Evolutionary conservation across 64 coral and sea anemone genomes (phyloP), one percentile per base, ranked within the genome.

Genomic region (Cladopsammia gracilis): DNA sequence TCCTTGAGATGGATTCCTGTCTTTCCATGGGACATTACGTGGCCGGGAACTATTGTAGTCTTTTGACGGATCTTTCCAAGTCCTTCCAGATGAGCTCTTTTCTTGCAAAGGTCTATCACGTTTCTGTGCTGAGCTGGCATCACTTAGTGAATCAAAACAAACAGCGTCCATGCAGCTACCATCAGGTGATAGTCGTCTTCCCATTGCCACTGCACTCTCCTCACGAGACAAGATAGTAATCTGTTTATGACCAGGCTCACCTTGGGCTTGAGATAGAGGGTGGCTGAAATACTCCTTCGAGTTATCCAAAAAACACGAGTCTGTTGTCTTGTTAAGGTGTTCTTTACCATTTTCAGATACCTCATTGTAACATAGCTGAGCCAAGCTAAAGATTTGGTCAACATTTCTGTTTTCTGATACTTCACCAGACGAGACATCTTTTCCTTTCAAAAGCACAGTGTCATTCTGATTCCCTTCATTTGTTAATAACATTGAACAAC

Each of bases 181-280:
- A 67, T 84, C 80, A 20, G 80, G 80, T 12, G 80, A 84, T 4
- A 84, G 80, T 24, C 80, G 80, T 47, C 46, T 84, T 67, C 42
- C 61, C 80, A 84, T 84, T 23, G 45, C 42, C 19, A 47, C 43
- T 18, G 10, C 59, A 45, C 19, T 84, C 18, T 67, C 80, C 16
- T 84, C 80, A 20, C 60, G 80, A 7, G 80, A 84, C 80, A 84
- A 67, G 16, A 84, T 48, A 49, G 44, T 67, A 20, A 84, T 67
- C 18, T 84, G 60, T 47, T 84, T 84, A 50, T 66, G 61, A 48
- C 68, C 18, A 49, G 5, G 45, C 19, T 46, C 62, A 3, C 13
- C 44, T 49, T 68, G 16, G 5, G 13, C 46, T 67, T 23, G 60
- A 18, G 60, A n/a, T 3, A 50, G 7, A 67, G 62, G 19, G 6